Evolutionary conservation across 2,113 vertebrate species (phyloP).

Genomic region (Tonatia bakeri): DNA sequence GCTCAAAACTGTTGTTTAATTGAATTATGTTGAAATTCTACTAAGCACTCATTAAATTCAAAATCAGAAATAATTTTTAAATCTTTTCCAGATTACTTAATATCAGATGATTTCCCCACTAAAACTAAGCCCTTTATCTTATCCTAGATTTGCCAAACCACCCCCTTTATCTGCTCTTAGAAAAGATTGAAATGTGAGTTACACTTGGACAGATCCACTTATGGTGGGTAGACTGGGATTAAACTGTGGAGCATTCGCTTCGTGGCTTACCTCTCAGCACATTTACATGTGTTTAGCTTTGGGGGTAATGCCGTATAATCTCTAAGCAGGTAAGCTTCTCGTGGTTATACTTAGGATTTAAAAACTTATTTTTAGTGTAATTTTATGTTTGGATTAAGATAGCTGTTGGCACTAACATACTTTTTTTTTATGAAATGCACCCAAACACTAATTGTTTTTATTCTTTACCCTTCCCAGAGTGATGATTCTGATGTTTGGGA

Average conservation of each 20-base stretch:
- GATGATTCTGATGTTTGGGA: conserved; percentile 99
- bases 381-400: not conserved
- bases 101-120: not conserved
- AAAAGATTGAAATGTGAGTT: not conserved
- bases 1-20: not conserved
- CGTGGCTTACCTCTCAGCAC: not conserved
- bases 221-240: not conserved
- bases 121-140: not conserved
- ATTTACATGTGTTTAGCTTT: not conserved
- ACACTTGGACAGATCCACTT: not conserved
- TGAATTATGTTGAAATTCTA: not conserved
- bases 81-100: not conserved
- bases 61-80: not conserved
- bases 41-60: not conserved
- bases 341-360: not conserved
- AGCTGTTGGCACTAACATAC: not conserved
- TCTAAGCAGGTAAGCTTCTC: not conserved
- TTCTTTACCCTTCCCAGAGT: conserved; percentile 81
- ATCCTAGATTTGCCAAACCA: not conserved
- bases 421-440: not conserved
- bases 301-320: not conserved
- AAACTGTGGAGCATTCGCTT: not conserved
- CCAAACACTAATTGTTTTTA: conserved; percentile 19
- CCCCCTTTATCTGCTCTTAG: not conserved
- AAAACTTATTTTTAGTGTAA: not conserved